phyloP scores from a whole-genome alignment of 2,888 invertebrate species.

The Boloria selene region DNA sequence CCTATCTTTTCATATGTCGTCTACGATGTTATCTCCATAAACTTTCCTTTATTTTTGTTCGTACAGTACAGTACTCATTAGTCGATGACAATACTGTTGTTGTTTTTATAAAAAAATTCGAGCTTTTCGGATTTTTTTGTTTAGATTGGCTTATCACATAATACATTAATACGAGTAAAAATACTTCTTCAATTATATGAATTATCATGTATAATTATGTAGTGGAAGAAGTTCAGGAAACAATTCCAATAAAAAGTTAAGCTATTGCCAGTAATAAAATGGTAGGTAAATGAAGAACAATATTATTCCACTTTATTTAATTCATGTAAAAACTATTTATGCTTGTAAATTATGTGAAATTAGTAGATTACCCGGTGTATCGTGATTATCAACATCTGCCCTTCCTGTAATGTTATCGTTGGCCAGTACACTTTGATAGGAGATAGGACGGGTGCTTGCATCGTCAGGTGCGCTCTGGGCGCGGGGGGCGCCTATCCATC shows the following conservation, averaged over 20 bases:
- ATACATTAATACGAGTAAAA: no score
- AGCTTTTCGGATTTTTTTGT: no score
- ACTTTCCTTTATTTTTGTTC: conserved; percentile 5
- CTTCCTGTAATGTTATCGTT: conserved; percentile 58
- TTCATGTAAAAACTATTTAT: conserved; percentile 1
- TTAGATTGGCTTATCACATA: no score
- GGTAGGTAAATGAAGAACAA: no score
- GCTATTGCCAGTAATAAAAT: no score
- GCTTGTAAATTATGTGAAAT: conserved; percentile 9
- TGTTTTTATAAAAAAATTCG: no score
- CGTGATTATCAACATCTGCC: conserved; percentile 68
- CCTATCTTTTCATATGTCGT: neutral
- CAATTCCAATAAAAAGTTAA: no score
- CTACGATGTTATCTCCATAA: conserved; percentile 12
- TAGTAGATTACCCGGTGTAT: conserved; percentile 36
- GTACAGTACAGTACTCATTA: neutral
- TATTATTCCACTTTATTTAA: neutral
- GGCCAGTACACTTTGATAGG: conserved; percentile 44
- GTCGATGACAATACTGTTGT: neutral
- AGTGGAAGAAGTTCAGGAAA: no score
- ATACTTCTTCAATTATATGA: no score
- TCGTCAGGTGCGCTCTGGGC: conserved; percentile 69
- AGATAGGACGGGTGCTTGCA: conserved; percentile 55
- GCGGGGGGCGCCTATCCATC: conserved; percentile 53
- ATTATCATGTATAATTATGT: no score